phyloP scores from a whole-genome alignment of 1,140 invertebrate genomes.

The Periplaneta americana region DNA sequence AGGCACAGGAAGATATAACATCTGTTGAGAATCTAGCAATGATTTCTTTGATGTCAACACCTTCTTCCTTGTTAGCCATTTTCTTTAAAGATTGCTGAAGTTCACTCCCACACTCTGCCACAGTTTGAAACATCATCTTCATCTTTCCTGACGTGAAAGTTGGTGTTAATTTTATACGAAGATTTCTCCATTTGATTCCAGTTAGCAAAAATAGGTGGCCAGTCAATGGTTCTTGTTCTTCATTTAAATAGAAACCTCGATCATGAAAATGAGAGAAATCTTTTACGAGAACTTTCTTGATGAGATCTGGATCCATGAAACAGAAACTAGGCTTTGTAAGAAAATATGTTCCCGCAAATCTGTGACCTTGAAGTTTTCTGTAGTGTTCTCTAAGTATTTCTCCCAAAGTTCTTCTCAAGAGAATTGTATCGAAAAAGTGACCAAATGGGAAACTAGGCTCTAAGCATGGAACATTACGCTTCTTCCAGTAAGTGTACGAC shows the following conservation, averaged over 20 bases:
- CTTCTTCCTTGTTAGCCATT: slow-evolving; percentile 23
- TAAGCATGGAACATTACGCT: slow-evolving; percentile 23
- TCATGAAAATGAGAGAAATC: slow-evolving; percentile 52
- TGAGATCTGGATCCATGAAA: slow-evolving; percentile 41
- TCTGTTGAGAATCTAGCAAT: slow-evolving; percentile 50
- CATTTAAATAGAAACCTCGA: slow-evolving; percentile 44
- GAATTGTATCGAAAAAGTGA: slow-evolving; percentile 1
- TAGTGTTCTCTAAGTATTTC: not conserved
- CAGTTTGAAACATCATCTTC: slow-evolving; percentile 38
- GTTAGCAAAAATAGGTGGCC: slow-evolving; percentile 12
- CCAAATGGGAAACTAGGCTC: slow-evolving; percentile 25
- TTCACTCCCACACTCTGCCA: not conserved
- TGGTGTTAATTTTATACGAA: slow-evolving; percentile 40
- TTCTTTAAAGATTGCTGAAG: not conserved
- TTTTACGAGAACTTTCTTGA: slow-evolving; percentile 49
- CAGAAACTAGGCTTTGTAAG: slow-evolving; percentile 28
- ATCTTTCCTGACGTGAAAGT: slow-evolving; percentile 43
- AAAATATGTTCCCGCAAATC: not conserved
- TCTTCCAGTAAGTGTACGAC: slow-evolving; percentile 29
- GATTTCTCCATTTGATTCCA: slow-evolving; percentile 36
- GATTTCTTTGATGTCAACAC: slow-evolving; percentile 31
- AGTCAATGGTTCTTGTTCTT: slow-evolving; percentile 27
- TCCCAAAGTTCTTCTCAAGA: slow-evolving; percentile 19
- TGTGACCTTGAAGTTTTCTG: not conserved
- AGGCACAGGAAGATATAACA: no score